Percentiles rank a stretch among this genome's conserved stretches.
Evolutionary conservation across 2,797 vertebrate genomes (phyloP).

Genomic region (Halcyon chelicuti): DNA sequence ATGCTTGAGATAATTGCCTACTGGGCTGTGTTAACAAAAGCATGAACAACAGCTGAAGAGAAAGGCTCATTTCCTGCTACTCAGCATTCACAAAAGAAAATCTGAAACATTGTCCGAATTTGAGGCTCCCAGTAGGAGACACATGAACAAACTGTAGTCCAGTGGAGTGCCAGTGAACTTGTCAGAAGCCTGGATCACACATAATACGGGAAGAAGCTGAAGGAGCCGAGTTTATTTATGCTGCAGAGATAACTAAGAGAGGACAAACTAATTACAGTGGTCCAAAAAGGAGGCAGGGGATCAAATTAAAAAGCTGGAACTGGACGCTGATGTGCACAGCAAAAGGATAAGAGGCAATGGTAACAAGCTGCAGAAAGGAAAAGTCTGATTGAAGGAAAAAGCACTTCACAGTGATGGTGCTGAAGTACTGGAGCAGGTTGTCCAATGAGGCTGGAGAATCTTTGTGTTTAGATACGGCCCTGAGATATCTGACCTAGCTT

Average conservation of each 20-base stretch:
- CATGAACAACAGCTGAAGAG: neutral
- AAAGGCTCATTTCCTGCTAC: neutral
- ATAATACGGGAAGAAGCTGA: neutral
- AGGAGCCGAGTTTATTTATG: neutral
- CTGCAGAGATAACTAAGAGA: neutral
- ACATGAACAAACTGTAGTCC: neutral
- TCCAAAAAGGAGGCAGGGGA: neutral
- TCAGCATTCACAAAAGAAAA: neutral
- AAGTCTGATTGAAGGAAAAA: neutral
- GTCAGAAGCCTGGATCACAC: neutral
- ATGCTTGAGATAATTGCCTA: neutral
- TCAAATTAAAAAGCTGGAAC: neutral
- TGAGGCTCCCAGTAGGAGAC: neutral
- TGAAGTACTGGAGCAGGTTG: neutral
- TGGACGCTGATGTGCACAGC: fast-evolving
- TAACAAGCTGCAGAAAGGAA: neutral
- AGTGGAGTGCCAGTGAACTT: neutral
- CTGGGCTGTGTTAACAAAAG: neutral
- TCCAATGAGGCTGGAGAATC: neutral
- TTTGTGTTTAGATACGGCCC: neutral
- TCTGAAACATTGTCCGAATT: neutral
- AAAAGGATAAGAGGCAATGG: neutral
- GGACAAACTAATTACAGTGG: neutral
- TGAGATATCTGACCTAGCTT: neutral
- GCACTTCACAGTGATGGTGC: neutral